Evolutionary conservation across 2,888 invertebrate genomes (phyloP).

Genomic region (Drosophila lutescens): DNA sequence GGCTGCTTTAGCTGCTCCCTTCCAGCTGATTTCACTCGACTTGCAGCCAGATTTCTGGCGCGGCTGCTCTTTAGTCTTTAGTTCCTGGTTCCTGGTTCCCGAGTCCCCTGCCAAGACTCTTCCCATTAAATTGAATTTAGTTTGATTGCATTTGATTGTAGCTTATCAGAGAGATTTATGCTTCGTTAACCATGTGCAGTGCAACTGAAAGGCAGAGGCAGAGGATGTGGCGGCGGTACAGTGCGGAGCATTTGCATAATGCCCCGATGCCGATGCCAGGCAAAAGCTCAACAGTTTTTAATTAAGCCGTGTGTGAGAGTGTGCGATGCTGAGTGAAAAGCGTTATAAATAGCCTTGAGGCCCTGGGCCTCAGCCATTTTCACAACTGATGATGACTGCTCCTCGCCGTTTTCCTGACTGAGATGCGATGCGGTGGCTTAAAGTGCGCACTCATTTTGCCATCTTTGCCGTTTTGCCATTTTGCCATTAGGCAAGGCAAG

Average conservation of each 20-base stretch:
- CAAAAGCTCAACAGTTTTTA: conserved; percentile 63
- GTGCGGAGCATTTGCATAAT: conserved; percentile 69
- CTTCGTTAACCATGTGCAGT: conserved; percentile 72
- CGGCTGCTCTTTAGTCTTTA: conserved; percentile 48
- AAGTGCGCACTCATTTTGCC: conserved; percentile 51
- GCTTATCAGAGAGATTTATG: conserved; percentile 78
- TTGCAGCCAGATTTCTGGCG: conserved; percentile 61
- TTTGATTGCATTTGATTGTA: conserved; percentile 79
- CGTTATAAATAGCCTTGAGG: conserved; percentile 46
- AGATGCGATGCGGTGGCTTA: conserved; percentile 14
- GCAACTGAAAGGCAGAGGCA: conserved; percentile 43
- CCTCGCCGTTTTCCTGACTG: conserved; percentile 40
- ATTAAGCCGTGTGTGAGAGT: conserved; percentile 57
- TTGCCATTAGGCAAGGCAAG: conserved; percentile 49
- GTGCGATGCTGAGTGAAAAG: conserved; percentile 8
- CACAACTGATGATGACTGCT: conserved; percentile 26
- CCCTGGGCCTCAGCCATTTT: conserved; percentile 25
- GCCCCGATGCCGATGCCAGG: conserved; percentile 23
- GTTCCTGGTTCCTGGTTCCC: conserved; percentile 18
- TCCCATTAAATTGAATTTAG: conserved; percentile 75
- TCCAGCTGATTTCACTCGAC: conserved; percentile 71
- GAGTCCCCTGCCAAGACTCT: conserved; percentile 12
- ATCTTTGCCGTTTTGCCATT: conserved; percentile 41
- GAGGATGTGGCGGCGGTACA: conserved; percentile 7
- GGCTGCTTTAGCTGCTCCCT: conserved; percentile 16